Evolutionary conservation across 1,140 invertebrate genomes (phyloP), one percentile per base, ranked within the genome.

Genomic region (Brachystomella parvula): DNA sequence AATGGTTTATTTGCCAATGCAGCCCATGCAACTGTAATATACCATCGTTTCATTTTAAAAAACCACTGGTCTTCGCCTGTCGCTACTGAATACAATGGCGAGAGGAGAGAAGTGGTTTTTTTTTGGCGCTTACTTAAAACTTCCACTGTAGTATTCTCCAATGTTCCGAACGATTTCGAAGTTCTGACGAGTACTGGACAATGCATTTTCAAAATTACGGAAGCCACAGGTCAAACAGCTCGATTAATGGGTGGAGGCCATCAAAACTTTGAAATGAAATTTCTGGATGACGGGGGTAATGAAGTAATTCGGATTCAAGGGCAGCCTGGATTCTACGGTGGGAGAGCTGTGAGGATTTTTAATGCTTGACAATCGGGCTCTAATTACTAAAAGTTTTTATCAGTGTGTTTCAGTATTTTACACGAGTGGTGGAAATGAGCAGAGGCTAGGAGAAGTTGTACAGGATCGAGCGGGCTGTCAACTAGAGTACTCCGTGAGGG

Each of bases 181-280:
- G 60, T 62, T 2, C 29, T 62, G 24, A 62, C 60, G 39, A 44
- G 33, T 24, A 31, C 33, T 3, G 60, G 60, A 26, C 2, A 19
- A 17, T 15, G 35, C 3, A 12, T 62, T 9, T 62, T 62, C 24
- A 24, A 29, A 24, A 47, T 62, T 32, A 62, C 21, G 19, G 60
- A 62, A 47, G 26, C 21, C 6, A 62, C 60, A 3, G 60, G 60
- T 31, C 15, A 15, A 39, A 26, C 26, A 24, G 60, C 60, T 29
- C 60, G 60, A 26, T 15, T 19, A 26, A 15, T 62, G 9, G 60
- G 60, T 17, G 60, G 60, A 6, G 60, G 60, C 12, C 60, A 62
- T 47, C 60, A 62, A 47, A 62, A 62, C 35, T 62, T 62, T 62
- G 60, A 62, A 47, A 62, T 62, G 60, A 47, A 24, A 26, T 62